Evolutionary conservation across 2,888 invertebrate genomes (phyloP).

Genomic region (Phortica magna): DNA sequence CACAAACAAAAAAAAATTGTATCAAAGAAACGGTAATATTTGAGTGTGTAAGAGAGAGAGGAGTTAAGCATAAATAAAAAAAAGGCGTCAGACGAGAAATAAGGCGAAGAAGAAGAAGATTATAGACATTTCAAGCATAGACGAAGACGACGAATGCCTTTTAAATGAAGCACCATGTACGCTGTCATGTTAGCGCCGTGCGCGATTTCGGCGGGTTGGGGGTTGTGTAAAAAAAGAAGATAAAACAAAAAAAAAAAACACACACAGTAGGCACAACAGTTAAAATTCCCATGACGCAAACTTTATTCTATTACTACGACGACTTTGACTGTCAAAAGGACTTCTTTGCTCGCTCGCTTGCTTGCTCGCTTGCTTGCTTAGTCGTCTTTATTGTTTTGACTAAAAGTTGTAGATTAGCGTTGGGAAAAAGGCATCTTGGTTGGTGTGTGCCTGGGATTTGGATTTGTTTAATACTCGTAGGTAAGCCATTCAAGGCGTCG

Average conservation of each 20-base stretch:
- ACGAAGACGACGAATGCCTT: neutral
- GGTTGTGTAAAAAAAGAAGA: neutral
- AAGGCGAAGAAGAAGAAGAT: too few relatives aligned
- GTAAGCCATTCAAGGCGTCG: neutral
- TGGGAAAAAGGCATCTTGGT: conserved; percentile 1
- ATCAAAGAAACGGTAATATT: too few relatives aligned
- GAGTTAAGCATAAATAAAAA: too few relatives aligned
- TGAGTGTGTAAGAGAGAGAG: too few relatives aligned
- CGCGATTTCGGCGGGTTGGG: neutral
- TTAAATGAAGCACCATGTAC: neutral
- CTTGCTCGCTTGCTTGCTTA: too few relatives aligned
- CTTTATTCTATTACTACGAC: conserved; percentile 47
- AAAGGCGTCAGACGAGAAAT: too few relatives aligned
- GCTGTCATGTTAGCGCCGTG: too few relatives aligned
- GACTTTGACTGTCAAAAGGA: conserved; percentile 5
- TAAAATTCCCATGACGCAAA: conserved; percentile 69
- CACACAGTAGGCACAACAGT: conserved; percentile 68
- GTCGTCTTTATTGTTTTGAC: neutral
- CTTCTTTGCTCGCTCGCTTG: too few relatives aligned
- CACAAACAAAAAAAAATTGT: too few relatives aligned
- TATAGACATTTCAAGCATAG: too few relatives aligned
- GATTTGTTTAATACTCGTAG: too few relatives aligned
- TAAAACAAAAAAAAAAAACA: neutral
- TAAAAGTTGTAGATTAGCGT: conserved; percentile 20
- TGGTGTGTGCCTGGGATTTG: too few relatives aligned